These are phyloP conservation scores for Eristalis tenax DNA, from an alignment of 2,888 invertebrate species.

Conservation along the genomic window DNA sequence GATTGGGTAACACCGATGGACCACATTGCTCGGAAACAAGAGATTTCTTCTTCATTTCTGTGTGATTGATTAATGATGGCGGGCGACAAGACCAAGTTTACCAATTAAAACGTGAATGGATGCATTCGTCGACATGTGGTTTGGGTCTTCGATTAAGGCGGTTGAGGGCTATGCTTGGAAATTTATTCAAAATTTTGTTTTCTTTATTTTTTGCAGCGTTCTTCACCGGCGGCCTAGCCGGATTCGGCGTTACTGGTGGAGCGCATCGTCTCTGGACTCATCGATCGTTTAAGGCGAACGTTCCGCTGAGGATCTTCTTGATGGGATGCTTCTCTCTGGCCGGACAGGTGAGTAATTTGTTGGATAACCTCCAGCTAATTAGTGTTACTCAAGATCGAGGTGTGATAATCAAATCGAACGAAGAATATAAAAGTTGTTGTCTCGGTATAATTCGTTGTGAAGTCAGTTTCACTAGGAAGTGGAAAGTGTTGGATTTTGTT, in stretches of 20 bases:
- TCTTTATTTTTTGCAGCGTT: constrained; percentile 80
- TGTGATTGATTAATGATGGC: neutral
- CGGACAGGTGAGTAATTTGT: constrained; percentile 84
- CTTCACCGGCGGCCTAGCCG: constrained; percentile 83
- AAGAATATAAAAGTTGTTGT: neutral
- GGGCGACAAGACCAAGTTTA: constrained; percentile 14
- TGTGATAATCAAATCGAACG: neutral
- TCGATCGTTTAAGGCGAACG: constrained; percentile 85
- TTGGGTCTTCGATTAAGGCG: neutral
- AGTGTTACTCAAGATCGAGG: neutral
- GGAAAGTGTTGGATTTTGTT: neutral
- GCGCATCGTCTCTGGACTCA: constrained; percentile 87
- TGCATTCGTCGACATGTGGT: neutral
- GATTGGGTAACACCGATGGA: constrained; percentile 13
- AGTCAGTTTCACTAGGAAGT: neutral
- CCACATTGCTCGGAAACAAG: neutral
- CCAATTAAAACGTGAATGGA: constrained; percentile 15
- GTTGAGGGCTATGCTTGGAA: too few species aligned
- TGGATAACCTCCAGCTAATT: neutral
- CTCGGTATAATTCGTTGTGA: neutral
- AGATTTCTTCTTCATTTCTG: neutral
- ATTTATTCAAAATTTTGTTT: constrained; percentile 27
- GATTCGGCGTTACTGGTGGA: constrained; percentile 87
- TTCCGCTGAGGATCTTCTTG: constrained; percentile 84
- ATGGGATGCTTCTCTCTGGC: constrained; percentile 84